Conservation (phyloP, 2,113 vertebrate genomes). For the Oreotrochilus melanogaster region DNA sequence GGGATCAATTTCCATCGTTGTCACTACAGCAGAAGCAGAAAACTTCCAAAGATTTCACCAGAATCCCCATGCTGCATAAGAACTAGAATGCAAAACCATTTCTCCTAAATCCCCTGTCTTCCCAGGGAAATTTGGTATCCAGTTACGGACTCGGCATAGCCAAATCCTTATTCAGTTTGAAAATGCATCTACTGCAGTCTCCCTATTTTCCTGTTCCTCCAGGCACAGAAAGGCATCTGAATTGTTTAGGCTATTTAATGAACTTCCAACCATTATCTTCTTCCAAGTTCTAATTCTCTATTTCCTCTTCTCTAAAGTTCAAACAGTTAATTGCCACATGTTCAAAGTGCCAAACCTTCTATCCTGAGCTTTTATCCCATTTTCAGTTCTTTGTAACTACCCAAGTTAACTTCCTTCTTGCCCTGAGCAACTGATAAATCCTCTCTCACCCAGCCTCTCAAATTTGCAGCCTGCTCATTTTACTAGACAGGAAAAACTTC, state of each 20-base stretch:
- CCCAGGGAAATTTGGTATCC: background rate
- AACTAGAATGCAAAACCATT: background rate
- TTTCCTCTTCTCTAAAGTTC: background rate
- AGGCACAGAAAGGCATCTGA: background rate
- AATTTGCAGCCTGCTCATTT: background rate
- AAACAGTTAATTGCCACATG: background rate
- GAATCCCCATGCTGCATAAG: background rate
- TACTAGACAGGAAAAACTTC: background rate
- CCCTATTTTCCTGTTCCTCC: background rate
- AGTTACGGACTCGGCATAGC: background rate
- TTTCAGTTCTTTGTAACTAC: background rate
- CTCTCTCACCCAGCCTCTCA: background rate
- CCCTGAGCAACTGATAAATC: background rate
- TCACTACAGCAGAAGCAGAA: background rate
- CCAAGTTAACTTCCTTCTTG: background rate
- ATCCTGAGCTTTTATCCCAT: background rate
- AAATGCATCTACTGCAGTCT: background rate
- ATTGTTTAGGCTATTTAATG: conserved; percentile 1
- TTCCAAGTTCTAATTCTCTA: background rate
- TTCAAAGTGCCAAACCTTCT: background rate
- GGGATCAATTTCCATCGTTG: background rate
- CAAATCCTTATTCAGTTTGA: background rate
- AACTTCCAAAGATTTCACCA: conserved; percentile 21
- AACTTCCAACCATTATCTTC: background rate
- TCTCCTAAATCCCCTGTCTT: background rate